Evolutionary conservation across 1,140 invertebrate species (phyloP), one percentile per base, ranked within the genome.

Genomic region (Phymorhynchus buccinoides): DNA sequence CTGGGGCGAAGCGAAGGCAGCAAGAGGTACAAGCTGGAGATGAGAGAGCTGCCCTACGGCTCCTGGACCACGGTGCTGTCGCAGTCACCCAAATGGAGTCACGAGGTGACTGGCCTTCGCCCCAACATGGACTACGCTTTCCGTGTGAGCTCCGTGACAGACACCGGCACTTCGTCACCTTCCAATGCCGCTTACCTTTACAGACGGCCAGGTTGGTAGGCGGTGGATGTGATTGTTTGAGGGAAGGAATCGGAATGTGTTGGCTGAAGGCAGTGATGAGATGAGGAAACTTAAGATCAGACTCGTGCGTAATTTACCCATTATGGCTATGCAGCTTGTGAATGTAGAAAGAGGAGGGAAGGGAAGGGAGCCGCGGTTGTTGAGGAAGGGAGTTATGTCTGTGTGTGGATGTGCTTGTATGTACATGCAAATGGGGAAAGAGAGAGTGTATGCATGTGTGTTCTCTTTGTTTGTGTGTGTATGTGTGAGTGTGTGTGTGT

Each of bases 71-170:
- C 89, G 7, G 85, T 91, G 1, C 86, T 88, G 0, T 84, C 85
- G 42, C 85, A 88, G 27, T 84, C 90, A 14, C 78, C 86, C 39
- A 88, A 89, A 30, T 88, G 87, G 32, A 89, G 84, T 44, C 90
- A 90, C 78, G 86, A 88, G 71, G 87, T 91, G 0, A 88, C 87
- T 32, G 96, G 97, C 87, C 93, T 99, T 14, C 96, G 95, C n/a
- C 97, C 99, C 93, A 97, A 97, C 52, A 96, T 98, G 90, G 97
- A 99, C 93, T 99, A 99, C 91, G 97, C 99, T 93, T 99, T 99
- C 95, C 95, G 99, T 84, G 96, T 99, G 0, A 97, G 98, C 92
- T 98, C 98, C 22, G 96, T 99, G 0, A 99, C 99, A 93, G 98
- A 99, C 91, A 98, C 78, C 22, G 89, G 88, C 18, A 85, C 84